Evolutionary conservation across 1,140 invertebrate species (phyloP).

Genomic region (Dendrolimus punctatus): DNA sequence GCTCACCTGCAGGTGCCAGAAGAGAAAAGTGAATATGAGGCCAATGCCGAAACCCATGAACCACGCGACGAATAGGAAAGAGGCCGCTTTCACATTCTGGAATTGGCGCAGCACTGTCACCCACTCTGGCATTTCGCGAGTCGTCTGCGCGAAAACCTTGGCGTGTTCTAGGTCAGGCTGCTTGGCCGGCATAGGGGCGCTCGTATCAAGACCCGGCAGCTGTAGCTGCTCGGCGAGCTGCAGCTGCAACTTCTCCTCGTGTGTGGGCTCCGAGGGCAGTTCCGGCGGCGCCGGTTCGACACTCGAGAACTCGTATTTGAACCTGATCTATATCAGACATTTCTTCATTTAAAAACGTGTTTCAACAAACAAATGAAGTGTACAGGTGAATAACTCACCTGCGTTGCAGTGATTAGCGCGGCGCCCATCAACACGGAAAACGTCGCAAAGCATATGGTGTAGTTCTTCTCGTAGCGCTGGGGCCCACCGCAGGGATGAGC

Average conservation of each 20-base stretch:
- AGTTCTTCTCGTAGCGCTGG: slow-evolving; percentile 94
- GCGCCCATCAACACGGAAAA: slow-evolving; percentile 98
- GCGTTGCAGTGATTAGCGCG: slow-evolving; percentile 93
- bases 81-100: slow-evolving; percentile 91
- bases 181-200: slow-evolving; percentile 61
- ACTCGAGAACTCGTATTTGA: slow-evolving; percentile 79
- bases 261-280: slow-evolving; percentile 60
- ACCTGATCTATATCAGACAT: slow-evolving; percentile 74
- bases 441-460: slow-evolving; percentile 98
- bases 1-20: slow-evolving; percentile 90
- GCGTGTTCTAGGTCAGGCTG: slow-evolving; percentile 44
- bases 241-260: slow-evolving; percentile 84
- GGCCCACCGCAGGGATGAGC: slow-evolving; percentile 92
- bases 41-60: slow-evolving; percentile 99
- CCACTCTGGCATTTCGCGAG: slow-evolving; percentile 92
- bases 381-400: slow-evolving; percentile 49
- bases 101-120: slow-evolving; percentile 92
- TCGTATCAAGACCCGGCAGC: slow-evolving; percentile 81
- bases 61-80: slow-evolving; percentile 97
- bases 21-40: slow-evolving; percentile 98
- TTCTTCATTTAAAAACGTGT: not conserved
- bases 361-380: too few relatives aligned
- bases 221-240: slow-evolving; percentile 86
- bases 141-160: slow-evolving; percentile 91
- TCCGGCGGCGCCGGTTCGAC: slow-evolving; percentile 28